These are phyloP conservation scores for Echinarachnius parma DNA, from an alignment of 53 echinoderm and acorn worm species.

Conservation along the genomic window DNA sequence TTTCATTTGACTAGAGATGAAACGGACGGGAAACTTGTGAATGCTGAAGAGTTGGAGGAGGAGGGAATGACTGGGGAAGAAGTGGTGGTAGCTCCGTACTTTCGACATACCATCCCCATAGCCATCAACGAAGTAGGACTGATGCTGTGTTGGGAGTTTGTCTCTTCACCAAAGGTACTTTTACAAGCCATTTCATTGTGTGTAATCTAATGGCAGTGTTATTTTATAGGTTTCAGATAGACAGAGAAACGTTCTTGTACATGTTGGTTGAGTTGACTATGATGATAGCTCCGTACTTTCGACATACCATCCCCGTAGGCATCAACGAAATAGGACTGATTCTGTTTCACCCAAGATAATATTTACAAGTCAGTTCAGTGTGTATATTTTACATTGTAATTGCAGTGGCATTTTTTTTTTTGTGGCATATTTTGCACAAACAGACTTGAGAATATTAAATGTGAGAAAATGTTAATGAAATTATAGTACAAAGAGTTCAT, in stretches of 20 bases:
- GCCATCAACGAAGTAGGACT: conserved; percentile 78
- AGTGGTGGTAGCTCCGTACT: conserved; percentile 59
- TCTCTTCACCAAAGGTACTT: conserved; percentile 88
- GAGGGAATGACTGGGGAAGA: conserved; percentile 60
- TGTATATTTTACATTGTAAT: no score
- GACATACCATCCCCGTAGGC: conserved; percentile 69
- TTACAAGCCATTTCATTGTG: neutral
- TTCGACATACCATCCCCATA: conserved; percentile 70
- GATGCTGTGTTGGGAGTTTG: conserved; percentile 92
- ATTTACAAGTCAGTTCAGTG: no score
- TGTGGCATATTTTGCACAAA: no score
- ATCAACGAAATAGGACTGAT: conserved; percentile 79
- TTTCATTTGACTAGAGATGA: conserved; percentile 16
- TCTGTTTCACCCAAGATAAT: conserved; percentile 91
- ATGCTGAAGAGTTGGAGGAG: conserved; percentile 56
- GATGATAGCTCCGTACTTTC: conserved; percentile 57
- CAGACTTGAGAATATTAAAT: no score
- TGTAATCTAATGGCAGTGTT: no score
- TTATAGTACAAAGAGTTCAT: no score
- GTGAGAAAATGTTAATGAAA: no score
- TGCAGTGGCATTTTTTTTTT: no score
- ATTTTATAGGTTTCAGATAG: no score
- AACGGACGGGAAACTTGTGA: conserved; percentile 7
- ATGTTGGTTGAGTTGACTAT: no score
- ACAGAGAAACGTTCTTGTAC: no score